Evolutionary conservation across 2,113 vertebrate species (phyloP).

Genomic region (Tragulus kanchil): DNA sequence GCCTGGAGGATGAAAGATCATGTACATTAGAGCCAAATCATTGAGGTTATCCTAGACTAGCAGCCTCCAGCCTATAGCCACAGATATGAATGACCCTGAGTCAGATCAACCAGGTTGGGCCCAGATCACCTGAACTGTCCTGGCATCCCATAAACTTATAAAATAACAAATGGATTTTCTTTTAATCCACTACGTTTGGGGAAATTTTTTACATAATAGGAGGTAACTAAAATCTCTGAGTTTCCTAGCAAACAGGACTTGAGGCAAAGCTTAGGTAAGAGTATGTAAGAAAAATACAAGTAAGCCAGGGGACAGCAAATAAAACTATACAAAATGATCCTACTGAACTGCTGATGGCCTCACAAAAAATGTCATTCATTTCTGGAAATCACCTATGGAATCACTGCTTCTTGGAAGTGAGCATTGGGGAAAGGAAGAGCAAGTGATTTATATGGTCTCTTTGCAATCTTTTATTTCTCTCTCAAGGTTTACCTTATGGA

Average conservation of each 20-base stretch:
- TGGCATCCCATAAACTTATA: background rate
- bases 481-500: background rate
- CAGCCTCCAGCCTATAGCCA: background rate
- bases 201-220: background rate
- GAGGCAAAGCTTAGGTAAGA: background rate
- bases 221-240: background rate
- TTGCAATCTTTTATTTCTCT: background rate
- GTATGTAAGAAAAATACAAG: background rate
- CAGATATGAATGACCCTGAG: background rate
- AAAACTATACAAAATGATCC: background rate
- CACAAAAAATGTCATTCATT: background rate
- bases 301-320: background rate
- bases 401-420: background rate
- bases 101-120: background rate
- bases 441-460: background rate
- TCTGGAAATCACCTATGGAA: background rate
- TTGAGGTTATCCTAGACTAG: background rate
- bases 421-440: background rate
- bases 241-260: background rate
- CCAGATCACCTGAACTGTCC: background rate
- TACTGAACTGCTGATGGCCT: background rate
- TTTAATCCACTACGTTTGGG: background rate
- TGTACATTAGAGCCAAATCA: background rate
- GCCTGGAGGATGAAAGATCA: background rate
- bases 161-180: background rate